Evolutionary conservation across 2,888 invertebrate genomes (phyloP).

Genomic region (Nowickia ferox): DNA sequence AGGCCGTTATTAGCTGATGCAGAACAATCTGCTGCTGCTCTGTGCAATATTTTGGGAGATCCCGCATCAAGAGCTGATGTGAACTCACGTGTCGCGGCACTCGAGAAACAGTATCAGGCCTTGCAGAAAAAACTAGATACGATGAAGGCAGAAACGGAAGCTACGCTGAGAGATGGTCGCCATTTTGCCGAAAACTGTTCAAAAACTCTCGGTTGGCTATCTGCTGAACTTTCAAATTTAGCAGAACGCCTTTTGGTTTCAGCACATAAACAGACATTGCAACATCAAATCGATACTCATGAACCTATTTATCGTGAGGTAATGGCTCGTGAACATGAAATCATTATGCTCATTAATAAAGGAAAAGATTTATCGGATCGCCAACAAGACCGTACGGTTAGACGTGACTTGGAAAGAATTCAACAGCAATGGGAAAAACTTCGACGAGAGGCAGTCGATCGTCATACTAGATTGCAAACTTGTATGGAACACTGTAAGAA

Average conservation of each 20-base stretch:
- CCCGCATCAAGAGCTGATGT: slow-evolving; percentile 95
- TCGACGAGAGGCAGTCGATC: slow-evolving; percentile 93
- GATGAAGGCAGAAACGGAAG: slow-evolving; percentile 95
- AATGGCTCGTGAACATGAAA: slow-evolving; percentile 94
- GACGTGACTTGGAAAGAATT: slow-evolving; percentile 93
- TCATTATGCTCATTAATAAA: slow-evolving; percentile 96
- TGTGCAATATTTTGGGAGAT: slow-evolving; percentile 94
- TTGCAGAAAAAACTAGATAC: slow-evolving; percentile 95
- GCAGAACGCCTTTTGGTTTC: slow-evolving; percentile 92
- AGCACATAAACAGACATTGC: slow-evolving; percentile 91
- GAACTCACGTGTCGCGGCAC: slow-evolving; percentile 92
- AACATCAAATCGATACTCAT: slow-evolving; percentile 93
- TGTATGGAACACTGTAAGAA: slow-evolving; percentile 96
- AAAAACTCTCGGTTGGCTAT: slow-evolving; percentile 94
- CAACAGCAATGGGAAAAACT: slow-evolving; percentile 96
- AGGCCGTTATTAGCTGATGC: slow-evolving; percentile 93
- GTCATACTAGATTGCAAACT: slow-evolving; percentile 93
- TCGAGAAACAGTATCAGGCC: slow-evolving; percentile 94
- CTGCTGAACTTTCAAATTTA: slow-evolving; percentile 89
- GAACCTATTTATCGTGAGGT: slow-evolving; percentile 95
- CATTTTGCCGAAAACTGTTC: slow-evolving; percentile 95
- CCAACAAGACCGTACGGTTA: slow-evolving; percentile 85
- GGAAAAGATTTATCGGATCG: slow-evolving; percentile 88
- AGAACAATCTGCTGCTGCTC: slow-evolving; percentile 94
- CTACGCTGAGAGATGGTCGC: slow-evolving; percentile 92